Evolutionary conservation across 1,140 invertebrate genomes (phyloP).

Genomic region (Lepidurus couesii): DNA sequence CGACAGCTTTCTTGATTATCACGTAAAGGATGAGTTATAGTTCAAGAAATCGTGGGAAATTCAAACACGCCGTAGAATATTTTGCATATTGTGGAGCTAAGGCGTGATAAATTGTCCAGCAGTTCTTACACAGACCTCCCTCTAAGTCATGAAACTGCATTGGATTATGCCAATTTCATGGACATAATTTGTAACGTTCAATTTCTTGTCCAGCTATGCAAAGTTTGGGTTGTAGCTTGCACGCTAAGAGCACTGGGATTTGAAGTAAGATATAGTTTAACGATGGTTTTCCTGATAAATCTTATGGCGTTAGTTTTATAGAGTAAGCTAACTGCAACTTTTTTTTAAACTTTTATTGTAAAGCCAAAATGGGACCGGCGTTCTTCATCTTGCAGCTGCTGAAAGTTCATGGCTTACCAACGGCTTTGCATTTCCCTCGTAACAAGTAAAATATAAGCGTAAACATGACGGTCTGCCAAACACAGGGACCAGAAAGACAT

Average conservation of each 20-base stretch:
- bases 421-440: neutral
- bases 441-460: neutral
- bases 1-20: neutral
- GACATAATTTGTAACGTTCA: conserved; percentile 4
- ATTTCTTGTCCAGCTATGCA: neutral
- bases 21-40: neutral
- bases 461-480: neutral
- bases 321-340: neutral
- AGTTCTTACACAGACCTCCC: neutral
- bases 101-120: neutral
- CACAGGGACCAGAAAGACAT: neutral
- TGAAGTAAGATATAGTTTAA: too few relatives aligned
- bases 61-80: neutral
- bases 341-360: neutral
- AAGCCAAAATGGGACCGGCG: neutral
- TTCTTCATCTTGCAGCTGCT: neutral
- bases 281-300: neutral
- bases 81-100: neutral
- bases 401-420: neutral
- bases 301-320: neutral
- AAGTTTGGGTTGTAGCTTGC: neutral
- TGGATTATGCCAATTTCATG: neutral
- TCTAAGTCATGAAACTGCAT: neutral
- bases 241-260: too few relatives aligned
- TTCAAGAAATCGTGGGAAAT: neutral